Conservation (phyloP, 2,113 vertebrate species). For the Rattus rattus region DNA sequence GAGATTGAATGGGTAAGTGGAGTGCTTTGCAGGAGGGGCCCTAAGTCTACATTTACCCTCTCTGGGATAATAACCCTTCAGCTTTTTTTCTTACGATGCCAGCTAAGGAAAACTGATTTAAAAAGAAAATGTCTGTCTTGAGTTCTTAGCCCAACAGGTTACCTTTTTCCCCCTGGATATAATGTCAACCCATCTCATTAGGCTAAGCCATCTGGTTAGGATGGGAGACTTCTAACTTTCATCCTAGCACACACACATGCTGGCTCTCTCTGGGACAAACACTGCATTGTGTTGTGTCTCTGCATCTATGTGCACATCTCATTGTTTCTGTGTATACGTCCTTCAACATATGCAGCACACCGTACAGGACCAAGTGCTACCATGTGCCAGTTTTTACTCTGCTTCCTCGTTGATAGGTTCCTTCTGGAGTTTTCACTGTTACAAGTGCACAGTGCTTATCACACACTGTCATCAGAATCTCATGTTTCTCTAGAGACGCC, state of each 20-base stretch:
- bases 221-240: constrained; percentile 16
- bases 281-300: neutral
- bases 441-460: neutral
- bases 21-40: neutral
- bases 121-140: neutral
- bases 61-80: constrained; percentile 34
- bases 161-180: constrained; percentile 45
- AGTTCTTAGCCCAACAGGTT: neutral
- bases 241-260: neutral
- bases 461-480: neutral
- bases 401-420: neutral
- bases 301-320: too few species aligned
- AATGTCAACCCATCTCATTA: constrained; percentile 37
- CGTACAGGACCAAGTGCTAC: neutral
- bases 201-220: neutral
- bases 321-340: neutral
- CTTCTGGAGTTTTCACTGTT: constrained; percentile 4
- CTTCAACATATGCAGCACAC: neutral
- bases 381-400: neutral
- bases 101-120: constrained; percentile 33
- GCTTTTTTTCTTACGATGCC: constrained; percentile 46
- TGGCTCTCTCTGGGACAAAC: neutral
- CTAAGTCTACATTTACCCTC: constrained; percentile 12
- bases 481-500: neutral
- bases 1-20: neutral